Evolutionary conservation across 1,140 invertebrate species (phyloP).

Genomic region (Ylistrum balloti): DNA sequence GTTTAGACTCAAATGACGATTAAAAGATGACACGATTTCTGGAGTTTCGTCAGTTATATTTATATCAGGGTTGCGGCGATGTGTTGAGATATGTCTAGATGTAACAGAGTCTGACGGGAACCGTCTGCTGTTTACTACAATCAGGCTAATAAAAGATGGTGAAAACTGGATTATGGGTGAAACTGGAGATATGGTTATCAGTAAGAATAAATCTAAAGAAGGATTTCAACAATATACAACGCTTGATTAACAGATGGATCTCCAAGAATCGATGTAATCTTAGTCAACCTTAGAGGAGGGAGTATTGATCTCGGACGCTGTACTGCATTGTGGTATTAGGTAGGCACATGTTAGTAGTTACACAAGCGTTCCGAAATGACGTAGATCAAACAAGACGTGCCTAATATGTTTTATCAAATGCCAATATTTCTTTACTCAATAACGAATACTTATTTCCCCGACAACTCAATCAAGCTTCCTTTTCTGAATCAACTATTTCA

Average conservation of each 20-base stretch:
- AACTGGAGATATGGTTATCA: constrained; percentile 19
- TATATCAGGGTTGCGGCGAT: background rate
- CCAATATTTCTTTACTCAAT: constrained; percentile 21
- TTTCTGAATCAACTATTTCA: background rate
- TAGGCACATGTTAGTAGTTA: background rate
- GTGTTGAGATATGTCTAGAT: background rate
- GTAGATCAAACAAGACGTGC: background rate
- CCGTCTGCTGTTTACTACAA: background rate
- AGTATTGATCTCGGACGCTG: background rate
- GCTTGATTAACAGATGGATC: constrained; percentile 17
- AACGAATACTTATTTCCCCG: background rate
- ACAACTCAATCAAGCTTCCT: background rate
- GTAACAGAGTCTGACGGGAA: background rate
- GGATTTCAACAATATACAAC: background rate
- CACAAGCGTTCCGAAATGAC: background rate
- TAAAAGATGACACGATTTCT: background rate
- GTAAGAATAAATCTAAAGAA: background rate
- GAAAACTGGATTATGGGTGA: background rate
- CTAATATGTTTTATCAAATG: background rate
- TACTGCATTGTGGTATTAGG: background rate
- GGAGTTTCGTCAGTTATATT: background rate
- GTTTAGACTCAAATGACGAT: background rate
- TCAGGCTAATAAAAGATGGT: constrained; percentile 23
- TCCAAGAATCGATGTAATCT: background rate
- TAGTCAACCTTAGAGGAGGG: background rate